phyloP scores from a whole-genome alignment of 2,797 vertebrate species.

The Zalophus californianus region DNA sequence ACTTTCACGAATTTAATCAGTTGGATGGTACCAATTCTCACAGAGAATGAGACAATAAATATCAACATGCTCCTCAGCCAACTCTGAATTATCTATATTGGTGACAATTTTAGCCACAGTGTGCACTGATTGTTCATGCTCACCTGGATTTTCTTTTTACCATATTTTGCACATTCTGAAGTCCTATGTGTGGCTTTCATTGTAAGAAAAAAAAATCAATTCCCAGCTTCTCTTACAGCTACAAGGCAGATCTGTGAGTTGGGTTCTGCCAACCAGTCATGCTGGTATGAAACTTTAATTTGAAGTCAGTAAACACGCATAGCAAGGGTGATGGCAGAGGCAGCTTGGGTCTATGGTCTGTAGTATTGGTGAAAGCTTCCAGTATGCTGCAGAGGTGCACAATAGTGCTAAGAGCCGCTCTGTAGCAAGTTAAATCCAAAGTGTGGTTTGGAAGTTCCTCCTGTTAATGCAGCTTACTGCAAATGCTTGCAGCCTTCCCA shows the following conservation, averaged over 20 bases:
- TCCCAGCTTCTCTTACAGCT: neutral
- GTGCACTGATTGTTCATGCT: neutral
- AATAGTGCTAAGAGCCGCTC: neutral
- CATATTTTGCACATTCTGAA: neutral
- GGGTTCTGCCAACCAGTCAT: neutral
- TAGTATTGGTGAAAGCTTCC: neutral
- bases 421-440: neutral
- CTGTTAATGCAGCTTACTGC: neutral
- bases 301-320: neutral
- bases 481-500: neutral
- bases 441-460: neutral
- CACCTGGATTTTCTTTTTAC: neutral
- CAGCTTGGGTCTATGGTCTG: neutral
- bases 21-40: neutral
- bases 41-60: constrained; percentile 32
- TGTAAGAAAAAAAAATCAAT: neutral
- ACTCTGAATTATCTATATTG: neutral
- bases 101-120: neutral
- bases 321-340: neutral
- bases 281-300: neutral
- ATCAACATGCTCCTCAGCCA: neutral
- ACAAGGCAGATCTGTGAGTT: neutral
- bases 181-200: neutral
- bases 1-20: constrained; percentile 46
- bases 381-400: neutral